These are phyloP conservation scores for Gephyroberyx darwinii DNA, from an alignment of 2,797 vertebrate species.

Conservation along the genomic window DNA sequence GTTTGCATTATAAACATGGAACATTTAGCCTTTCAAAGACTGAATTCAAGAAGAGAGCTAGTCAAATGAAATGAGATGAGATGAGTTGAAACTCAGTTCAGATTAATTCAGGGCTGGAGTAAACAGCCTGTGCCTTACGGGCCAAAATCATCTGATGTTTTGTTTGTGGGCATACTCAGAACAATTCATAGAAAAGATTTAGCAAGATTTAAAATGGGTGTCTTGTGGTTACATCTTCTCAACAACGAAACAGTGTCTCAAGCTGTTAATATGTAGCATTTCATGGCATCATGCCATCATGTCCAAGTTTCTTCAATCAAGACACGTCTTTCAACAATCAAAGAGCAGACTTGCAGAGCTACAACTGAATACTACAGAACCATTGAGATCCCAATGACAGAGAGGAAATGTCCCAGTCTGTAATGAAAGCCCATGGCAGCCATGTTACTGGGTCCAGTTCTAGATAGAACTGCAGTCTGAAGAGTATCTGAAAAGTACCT, in stretches of 20 bases:
- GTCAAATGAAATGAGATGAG: not conserved
- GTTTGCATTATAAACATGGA: slow-evolving; percentile 25
- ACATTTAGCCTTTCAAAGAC: not conserved
- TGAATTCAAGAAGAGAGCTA: not conserved
- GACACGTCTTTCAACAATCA: too few relatives aligned
- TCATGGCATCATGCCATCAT: too few relatives aligned
- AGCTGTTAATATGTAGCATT: too few relatives aligned
- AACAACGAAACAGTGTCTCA: not conserved
- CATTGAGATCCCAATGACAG: not conserved
- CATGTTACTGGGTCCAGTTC: not conserved
- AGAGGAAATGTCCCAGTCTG: not conserved
- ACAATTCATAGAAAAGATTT: slow-evolving; percentile 8
- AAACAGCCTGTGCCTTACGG: slow-evolving; percentile 16
- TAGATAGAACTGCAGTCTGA: not conserved
- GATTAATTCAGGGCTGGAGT: slow-evolving; percentile 6
- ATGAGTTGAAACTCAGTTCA: slow-evolving; percentile 22
- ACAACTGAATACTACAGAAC: not conserved
- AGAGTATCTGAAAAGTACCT: not conserved
- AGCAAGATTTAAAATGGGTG: slow-evolving; percentile 7
- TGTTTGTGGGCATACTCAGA: slow-evolving; percentile 14
- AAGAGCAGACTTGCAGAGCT: not conserved
- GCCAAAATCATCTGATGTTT: slow-evolving; percentile 28
- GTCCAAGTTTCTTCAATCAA: not conserved
- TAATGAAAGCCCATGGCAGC: not conserved
- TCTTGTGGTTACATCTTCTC: slow-evolving; percentile 15